Evolutionary conservation across 2,797 vertebrate species (phyloP).

Genomic region (Spinibarbus caldwelli): DNA sequence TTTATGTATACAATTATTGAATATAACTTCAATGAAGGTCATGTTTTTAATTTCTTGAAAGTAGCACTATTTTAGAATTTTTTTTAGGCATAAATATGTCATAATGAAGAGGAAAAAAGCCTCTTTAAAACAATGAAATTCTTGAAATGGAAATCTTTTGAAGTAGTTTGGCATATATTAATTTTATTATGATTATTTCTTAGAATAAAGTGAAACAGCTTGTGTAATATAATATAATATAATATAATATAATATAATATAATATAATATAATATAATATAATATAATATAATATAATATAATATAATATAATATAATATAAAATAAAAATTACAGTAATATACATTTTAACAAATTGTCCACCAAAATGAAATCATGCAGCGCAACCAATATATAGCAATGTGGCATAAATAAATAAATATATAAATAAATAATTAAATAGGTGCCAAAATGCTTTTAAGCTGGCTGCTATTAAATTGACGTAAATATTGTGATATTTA

Average conservation of each 20-base stretch:
- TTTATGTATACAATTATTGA: background rate
- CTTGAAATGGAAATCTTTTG: background rate
- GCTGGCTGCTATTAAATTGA: background rate
- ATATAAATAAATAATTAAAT: no score
- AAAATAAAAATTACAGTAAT: background rate
- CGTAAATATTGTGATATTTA: background rate
- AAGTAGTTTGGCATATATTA: background rate
- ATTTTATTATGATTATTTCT: background rate
- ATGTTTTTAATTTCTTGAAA: background rate
- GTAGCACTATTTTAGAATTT: background rate
- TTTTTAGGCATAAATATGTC: background rate
- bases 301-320: background rate
- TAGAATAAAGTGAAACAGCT: background rate
- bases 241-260: background rate
- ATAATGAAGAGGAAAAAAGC: background rate
- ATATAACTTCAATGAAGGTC: background rate
- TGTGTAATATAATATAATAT: background rate
- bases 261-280: no score
- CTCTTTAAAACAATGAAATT: no score
- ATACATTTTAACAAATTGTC: background rate
- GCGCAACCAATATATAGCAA: background rate
- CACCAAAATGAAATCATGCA: background rate
- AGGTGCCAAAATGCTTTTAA: slow-evolving; percentile 2
- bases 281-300: background rate
- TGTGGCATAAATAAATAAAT: background rate